Evolutionary conservation across 2,113 vertebrate genomes (phyloP), one percentile per base, ranked within the genome.

Genomic region (Rattus rattus): DNA sequence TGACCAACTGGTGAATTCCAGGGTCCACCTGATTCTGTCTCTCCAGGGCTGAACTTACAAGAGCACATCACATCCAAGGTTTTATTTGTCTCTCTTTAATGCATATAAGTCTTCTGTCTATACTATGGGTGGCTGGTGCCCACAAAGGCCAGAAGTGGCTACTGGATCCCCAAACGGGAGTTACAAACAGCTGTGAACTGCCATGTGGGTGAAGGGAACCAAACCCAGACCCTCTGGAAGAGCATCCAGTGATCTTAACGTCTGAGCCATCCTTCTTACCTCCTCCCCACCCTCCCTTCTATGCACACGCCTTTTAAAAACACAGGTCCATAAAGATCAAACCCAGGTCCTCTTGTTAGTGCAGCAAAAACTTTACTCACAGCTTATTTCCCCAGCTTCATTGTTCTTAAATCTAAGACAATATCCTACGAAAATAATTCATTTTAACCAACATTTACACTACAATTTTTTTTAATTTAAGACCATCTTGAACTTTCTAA

Each of bases 401-500:
- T 89, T 91, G n/a, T 47, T 14, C 7, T 73, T 90, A 54, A 49
- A 75, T 73, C 36, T 28, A 67, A 73, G 52, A 94, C 30, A 93
- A 88, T 83, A 3, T 43, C 54, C 70, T 67, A 90, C 17, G 19
- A 11, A 95, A 90, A 94, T 9, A 91, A 72, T 70, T 5, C 9
- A 80, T 26, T 76, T 89, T 80, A 94, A 91, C 20, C 54, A 80
- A 86, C 1, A 95, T 79, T 83, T 77, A 79, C 10, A 65, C 11
- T 3, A 70, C 2, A 33, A 54, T 28, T 54, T 54, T 54, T 61
- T 93, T 90, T 63, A 72, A 93, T 67, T 88, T 92, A 90, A 47
- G 39, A 84, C 85, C 30, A 92, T 92, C 77, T 97, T 96, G 81
- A 88, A 92, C 80, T 91, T 91, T 65, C 54, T 76, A 94, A 92